These are phyloP conservation scores for Varanus komodoensis DNA, from an alignment of 2,113 vertebrate genomes.

Conservation along the genomic window DNA sequence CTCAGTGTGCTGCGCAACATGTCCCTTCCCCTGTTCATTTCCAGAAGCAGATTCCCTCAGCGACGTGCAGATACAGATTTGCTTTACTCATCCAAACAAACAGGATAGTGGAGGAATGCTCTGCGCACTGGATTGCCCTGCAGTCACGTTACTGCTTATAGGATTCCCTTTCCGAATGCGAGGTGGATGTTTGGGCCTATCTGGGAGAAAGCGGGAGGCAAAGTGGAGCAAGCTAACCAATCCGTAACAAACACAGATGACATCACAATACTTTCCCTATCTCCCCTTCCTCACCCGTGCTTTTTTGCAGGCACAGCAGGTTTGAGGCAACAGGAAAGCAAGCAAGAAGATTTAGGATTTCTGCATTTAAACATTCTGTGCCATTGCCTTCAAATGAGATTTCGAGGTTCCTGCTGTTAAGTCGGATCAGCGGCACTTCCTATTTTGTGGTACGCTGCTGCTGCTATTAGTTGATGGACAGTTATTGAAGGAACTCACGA, in stretches of 20 bases:
- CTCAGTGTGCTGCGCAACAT: background rate
- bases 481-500: constrained; percentile 68
- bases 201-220: background rate
- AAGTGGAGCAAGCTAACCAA: background rate
- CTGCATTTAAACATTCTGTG: background rate
- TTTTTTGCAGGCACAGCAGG: background rate
- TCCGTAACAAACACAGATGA: background rate
- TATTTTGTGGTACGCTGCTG: background rate
- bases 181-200: background rate
- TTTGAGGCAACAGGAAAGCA: background rate
- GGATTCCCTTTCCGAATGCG: background rate
- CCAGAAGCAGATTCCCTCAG: background rate
- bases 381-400: background rate
- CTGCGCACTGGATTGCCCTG: background rate
- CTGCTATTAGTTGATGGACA: constrained; percentile 63
- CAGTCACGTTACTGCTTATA: background rate
- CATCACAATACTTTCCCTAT: background rate
- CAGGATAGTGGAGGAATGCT: background rate
- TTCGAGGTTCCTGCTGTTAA: constrained; percentile 4
- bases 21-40: background rate
- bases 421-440: background rate
- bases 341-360: background rate
- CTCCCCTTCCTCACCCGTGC: background rate
- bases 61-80: background rate
- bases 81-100: background rate